Conservation (phyloP, 1,140 invertebrate genomes). For the Agrypnia vestita region DNA sequence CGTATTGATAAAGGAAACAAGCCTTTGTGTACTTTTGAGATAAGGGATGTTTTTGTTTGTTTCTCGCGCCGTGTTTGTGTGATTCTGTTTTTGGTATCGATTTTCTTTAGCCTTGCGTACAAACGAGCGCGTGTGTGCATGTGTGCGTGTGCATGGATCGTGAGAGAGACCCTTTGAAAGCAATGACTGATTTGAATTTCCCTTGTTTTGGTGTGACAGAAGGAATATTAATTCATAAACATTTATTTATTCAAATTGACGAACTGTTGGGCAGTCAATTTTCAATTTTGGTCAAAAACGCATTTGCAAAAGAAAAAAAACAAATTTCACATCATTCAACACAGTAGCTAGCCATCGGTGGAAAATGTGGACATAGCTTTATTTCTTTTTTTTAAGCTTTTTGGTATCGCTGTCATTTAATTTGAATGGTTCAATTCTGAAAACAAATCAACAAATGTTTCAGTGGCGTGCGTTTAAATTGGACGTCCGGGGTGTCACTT, state of each 20-base stretch:
- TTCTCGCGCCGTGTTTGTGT: constrained; percentile 39
- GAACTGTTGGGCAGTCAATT: too few species aligned
- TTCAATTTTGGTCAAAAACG: not conserved
- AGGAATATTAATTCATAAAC: constrained; percentile 8
- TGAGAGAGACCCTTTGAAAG: constrained; percentile 31
- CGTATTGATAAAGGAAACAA: constrained; percentile 55
- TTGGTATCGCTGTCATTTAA: too few species aligned
- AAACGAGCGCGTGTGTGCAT: constrained; percentile 7
- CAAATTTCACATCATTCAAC: too few species aligned
- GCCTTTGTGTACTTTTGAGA: constrained; percentile 57
- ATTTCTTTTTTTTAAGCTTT: too few species aligned
- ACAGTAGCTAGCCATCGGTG: too few species aligned
- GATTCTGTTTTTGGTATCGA: constrained; percentile 59
- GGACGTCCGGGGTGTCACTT: too few species aligned
- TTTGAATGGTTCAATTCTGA: too few species aligned
- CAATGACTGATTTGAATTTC: constrained; percentile 37
- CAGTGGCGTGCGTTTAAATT: too few species aligned
- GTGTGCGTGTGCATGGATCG: too few species aligned
- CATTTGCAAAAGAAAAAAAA: not conserved
- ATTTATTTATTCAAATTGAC: not conserved
- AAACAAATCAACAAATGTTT: too few species aligned
- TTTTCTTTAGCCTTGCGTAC: constrained; percentile 49
- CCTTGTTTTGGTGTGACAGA: constrained; percentile 29
- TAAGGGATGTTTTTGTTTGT: constrained; percentile 57
- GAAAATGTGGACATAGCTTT: too few species aligned